Conservation (phyloP, 1,140 invertebrate genomes). For the Subanguina moxae region DNA sequence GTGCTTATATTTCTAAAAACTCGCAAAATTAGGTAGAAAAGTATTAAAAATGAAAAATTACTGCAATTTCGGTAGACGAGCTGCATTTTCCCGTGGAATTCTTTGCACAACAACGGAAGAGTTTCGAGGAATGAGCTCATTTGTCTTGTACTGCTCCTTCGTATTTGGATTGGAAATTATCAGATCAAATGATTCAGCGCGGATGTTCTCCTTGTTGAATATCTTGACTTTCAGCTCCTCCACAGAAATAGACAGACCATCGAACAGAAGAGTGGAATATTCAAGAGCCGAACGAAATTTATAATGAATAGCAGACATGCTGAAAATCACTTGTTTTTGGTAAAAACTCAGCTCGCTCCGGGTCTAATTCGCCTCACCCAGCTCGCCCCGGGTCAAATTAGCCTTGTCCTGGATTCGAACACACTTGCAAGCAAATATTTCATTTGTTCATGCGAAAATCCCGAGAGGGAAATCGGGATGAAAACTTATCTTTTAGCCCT, state of each 20-base stretch:
- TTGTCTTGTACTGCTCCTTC: constrained; percentile 68
- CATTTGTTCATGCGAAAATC: no score
- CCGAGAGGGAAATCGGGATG: no score
- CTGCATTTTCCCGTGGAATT: constrained; percentile 71
- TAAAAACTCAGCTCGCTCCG: no score
- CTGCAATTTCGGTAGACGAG: constrained; percentile 61
- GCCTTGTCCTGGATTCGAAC: no score
- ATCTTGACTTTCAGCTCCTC: constrained; percentile 88
- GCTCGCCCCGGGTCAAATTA: no score
- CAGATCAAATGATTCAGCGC: constrained; percentile 85
- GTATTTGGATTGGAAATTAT: constrained; percentile 94
- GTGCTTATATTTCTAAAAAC: constrained; percentile 48
- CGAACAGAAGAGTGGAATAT: constrained; percentile 90
- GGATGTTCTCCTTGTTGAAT: constrained; percentile 83
- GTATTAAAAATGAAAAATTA: constrained; percentile 38
- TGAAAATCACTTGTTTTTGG: neutral
- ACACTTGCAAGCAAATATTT: no score
- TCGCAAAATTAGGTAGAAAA: no score
- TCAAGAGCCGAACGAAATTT: constrained; percentile 93
- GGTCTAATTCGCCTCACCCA: no score
- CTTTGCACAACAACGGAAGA: constrained; percentile 87
- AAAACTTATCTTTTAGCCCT: no score
- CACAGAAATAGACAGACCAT: constrained; percentile 90
- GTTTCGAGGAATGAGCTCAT: constrained; percentile 81
- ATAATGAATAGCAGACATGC: constrained; percentile 82